A percentile compares a stretch with the other conserved stretches of the same genome.
phyloP scores from a whole-genome alignment of 2,888 invertebrate species.

The Enchytraeus crypticus region DNA sequence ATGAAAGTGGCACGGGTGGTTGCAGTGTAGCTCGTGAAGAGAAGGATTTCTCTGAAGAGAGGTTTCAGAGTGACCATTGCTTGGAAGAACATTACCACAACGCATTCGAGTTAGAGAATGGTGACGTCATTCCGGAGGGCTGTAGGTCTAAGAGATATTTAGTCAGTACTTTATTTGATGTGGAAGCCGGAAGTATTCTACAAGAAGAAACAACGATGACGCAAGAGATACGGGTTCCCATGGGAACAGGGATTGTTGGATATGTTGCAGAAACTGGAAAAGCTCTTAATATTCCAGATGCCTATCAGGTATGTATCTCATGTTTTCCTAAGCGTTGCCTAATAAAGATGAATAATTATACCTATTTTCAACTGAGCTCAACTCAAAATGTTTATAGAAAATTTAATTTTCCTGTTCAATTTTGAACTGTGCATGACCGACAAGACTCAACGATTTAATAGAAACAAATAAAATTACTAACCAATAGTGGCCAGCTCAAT shows the following conservation, averaged over 20 bases:
- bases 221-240: slow-evolving; percentile 63
- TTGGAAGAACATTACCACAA: no score
- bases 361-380: no score
- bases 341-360: background rate
- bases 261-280: slow-evolving; percentile 43
- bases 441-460: no score
- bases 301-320: slow-evolving; percentile 40
- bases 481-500: no score
- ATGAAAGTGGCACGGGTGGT: background rate
- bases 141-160: no score
- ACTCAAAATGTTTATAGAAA: no score
- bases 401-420: no score
- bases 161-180: slow-evolving; percentile 46
- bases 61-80: slow-evolving; percentile 55
- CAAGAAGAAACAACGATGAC: slow-evolving; percentile 78
- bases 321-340: background rate
- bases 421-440: no score
- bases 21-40: background rate
- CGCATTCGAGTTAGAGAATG: no score
- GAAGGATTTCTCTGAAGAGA: slow-evolving; percentile 41
- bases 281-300: slow-evolving; percentile 43
- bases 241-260: slow-evolving; percentile 44
- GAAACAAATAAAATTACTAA: no score
- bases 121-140: no score
- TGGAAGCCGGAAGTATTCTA: slow-evolving; percentile 53